Evolutionary conservation across 2,888 invertebrate genomes (phyloP).

Genomic region (Lepidonotus clava): DNA sequence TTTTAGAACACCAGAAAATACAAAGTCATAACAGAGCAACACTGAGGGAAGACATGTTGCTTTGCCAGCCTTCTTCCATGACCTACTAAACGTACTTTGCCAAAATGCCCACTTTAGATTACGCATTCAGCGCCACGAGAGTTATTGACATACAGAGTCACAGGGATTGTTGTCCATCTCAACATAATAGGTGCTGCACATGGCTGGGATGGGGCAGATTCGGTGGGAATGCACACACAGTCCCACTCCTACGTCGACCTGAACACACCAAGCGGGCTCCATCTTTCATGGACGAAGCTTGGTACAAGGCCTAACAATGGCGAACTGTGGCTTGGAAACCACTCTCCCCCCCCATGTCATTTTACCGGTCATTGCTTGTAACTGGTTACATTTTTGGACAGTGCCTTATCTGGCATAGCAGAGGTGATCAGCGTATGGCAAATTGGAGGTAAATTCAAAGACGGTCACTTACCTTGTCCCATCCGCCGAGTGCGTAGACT

Average conservation of each 20-base stretch:
- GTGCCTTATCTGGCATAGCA: not conserved
- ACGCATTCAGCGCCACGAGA: not conserved
- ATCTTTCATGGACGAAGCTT: slow-evolving; percentile 16
- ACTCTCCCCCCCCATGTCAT: not conserved
- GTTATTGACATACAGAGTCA: slow-evolving; percentile 35
- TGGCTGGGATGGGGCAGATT: slow-evolving; percentile 15
- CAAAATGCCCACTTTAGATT: slow-evolving; percentile 21
- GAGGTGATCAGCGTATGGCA: not conserved
- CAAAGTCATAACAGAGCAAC: not conserved
- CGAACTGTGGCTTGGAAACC: slow-evolving; percentile 30
- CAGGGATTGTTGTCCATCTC: slow-evolving; percentile 7
- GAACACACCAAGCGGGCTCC: not conserved
- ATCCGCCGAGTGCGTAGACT: slow-evolving; percentile 95
- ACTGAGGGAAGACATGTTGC: slow-evolving; percentile 41
- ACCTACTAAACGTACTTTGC: slow-evolving; percentile 30
- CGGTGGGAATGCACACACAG: not conserved
- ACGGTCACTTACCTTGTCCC: slow-evolving; percentile 89
- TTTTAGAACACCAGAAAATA: not conserved
- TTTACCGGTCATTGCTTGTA: not conserved
- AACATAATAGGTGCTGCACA: slow-evolving; percentile 25
- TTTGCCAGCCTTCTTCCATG: not conserved
- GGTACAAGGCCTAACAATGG: not conserved
- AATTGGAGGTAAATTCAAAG: slow-evolving; percentile 71
- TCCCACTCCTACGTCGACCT: not conserved
- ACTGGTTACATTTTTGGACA: not conserved